Conservation (phyloP, 2,113 vertebrate species). For the Phyllostomus discolor region DNA sequence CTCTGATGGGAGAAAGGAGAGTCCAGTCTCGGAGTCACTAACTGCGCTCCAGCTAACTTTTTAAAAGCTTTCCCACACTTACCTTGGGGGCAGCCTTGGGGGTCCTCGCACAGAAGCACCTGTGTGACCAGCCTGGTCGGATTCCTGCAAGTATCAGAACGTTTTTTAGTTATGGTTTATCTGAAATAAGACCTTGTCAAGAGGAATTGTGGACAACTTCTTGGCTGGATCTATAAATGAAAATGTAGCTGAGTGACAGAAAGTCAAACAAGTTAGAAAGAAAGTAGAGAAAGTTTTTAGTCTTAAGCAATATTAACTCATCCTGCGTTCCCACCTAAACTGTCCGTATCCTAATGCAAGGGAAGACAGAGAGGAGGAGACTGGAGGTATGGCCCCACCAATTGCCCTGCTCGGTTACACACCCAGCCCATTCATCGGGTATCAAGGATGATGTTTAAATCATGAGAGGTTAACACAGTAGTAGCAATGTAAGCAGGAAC, state of each 20-base stretch:
- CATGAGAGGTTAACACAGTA: neutral
- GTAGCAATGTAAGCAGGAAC: neutral
- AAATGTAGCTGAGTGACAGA: neutral
- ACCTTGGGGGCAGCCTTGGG: slow-evolving; percentile 86
- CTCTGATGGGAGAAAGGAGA: neutral
- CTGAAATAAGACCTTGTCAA: neutral
- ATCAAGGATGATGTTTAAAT: neutral
- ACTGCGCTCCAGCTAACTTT: neutral
- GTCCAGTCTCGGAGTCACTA: neutral
- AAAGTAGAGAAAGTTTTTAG: neutral
- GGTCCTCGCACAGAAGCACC: slow-evolving; percentile 70
- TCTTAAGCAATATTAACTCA: neutral
- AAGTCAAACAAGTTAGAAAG: neutral
- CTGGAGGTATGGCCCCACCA: accelerated
- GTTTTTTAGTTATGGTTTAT: slow-evolving; percentile 20
- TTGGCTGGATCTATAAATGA: neutral
- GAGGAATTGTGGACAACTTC: neutral
- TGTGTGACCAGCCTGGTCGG: slow-evolving; percentile 61
- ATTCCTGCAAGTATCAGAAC: slow-evolving; percentile 79
- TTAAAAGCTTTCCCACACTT: slow-evolving; percentile 46
- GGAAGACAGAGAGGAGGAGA: neutral
- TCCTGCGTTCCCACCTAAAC: neutral
- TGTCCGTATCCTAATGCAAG: neutral
- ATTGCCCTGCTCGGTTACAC: accelerated
- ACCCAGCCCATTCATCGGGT: neutral